Evolutionary conservation across 2,888 invertebrate genomes (phyloP).

Genomic region (Lithosia quadra): DNA sequence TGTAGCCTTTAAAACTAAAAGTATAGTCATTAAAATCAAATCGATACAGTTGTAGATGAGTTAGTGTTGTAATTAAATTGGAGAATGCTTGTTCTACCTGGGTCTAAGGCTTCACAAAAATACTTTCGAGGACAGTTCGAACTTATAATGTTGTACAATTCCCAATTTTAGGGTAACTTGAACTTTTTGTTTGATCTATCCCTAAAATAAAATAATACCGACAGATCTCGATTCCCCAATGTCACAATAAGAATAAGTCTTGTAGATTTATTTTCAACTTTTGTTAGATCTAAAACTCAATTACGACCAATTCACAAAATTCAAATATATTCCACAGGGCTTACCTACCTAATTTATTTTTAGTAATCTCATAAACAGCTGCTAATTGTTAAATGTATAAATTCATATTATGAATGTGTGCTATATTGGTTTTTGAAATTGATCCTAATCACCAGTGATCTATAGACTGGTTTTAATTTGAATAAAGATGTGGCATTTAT

Average conservation of each 20-base stretch:
- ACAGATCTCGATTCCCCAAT: too few relatives aligned
- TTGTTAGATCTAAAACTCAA: not conserved
- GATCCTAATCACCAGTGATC: conserved; percentile 47
- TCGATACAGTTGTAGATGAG: not conserved
- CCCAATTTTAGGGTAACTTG: not conserved
- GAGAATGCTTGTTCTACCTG: not conserved
- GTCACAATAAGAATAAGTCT: not conserved
- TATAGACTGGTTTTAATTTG: conserved; percentile 37
- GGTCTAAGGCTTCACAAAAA: not conserved
- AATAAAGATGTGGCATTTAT: conserved; percentile 7
- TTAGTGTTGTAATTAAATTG: not conserved
- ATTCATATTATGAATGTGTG: conserved; percentile 14
- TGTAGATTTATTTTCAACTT: not conserved
- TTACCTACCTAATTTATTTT: not conserved
- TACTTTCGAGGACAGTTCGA: not conserved
- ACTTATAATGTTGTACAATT: too few relatives aligned
- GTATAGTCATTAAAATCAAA: not conserved
- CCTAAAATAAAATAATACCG: not conserved
- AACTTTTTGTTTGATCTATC: not conserved
- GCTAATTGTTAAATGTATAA: conserved; percentile 22
- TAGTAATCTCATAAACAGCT: conserved; percentile 25
- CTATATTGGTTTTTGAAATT: conserved; percentile 57
- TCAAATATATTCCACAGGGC: not conserved
- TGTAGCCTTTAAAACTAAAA: not conserved
- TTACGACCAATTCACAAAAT: not conserved